Percentiles rank a stretch among this genome's conserved stretches.
These are phyloP conservation scores for Archips xylosteana DNA, from an alignment of 2,888 invertebrate species.

Conservation along the genomic window DNA sequence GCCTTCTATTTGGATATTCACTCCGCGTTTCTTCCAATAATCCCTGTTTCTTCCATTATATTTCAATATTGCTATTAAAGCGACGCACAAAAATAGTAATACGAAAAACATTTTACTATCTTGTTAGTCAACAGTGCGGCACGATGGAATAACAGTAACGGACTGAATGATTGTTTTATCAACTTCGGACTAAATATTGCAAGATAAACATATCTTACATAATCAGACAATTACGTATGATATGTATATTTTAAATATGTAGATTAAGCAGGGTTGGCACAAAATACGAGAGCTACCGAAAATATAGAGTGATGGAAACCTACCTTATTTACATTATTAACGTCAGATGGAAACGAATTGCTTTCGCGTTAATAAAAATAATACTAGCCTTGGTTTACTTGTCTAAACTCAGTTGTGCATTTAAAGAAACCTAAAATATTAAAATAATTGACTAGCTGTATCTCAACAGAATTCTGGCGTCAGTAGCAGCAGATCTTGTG, in stretches of 20 bases:
- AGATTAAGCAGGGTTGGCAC: neutral
- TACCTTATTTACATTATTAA: too few species aligned
- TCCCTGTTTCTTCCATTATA: constrained; percentile 48
- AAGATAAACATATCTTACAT: neutral
- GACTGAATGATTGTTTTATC: constrained; percentile 5
- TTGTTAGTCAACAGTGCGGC: neutral
- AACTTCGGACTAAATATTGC: neutral
- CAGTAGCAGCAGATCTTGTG: too few species aligned
- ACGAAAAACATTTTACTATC: constrained; percentile 44
- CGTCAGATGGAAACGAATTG: too few species aligned
- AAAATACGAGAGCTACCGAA: neutral
- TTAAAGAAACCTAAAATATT: too few species aligned
- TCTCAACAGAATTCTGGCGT: too few species aligned
- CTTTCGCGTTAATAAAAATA: too few species aligned
- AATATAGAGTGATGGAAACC: too few species aligned
- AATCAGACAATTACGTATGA: constrained; percentile 8
- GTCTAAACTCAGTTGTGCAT: too few species aligned
- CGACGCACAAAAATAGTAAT: constrained; percentile 47
- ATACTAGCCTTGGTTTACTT: neutral
- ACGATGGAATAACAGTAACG: neutral
- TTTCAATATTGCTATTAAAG: constrained; percentile 45
- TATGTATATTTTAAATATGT: neutral
- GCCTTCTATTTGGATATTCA: constrained; percentile 55
- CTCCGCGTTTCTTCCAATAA: constrained; percentile 66
- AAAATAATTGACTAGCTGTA: too few species aligned